Percentiles rank a stretch among this genome's conserved stretches.
These are phyloP conservation scores for Pachycephala philippinensis DNA, from an alignment of 2,113 vertebrate genomes.

Conservation along the genomic window DNA sequence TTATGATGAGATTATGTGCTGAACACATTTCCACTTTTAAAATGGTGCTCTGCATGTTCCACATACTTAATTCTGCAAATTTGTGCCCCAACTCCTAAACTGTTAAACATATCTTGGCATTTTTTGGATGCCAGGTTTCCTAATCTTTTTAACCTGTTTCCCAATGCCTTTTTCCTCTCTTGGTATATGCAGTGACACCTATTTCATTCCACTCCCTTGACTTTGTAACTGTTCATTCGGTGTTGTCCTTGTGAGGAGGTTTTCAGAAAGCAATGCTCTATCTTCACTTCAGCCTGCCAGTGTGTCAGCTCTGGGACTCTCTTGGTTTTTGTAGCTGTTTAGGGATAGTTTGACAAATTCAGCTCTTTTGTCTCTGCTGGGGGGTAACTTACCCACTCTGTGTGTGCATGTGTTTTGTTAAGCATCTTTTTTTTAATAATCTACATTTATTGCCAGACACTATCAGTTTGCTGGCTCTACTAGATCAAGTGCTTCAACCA, in stretches of 20 bases:
- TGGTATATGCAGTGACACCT: neutral
- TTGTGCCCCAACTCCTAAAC: neutral
- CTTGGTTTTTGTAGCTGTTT: neutral
- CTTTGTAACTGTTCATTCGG: neutral
- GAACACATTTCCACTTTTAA: neutral
- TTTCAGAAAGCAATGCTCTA: neutral
- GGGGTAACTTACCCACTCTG: neutral
- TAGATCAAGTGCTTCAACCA: conserved; percentile 34
- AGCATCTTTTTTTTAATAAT: neutral
- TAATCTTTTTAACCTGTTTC: neutral
- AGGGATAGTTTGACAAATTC: neutral
- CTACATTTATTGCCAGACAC: neutral
- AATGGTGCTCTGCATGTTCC: neutral
- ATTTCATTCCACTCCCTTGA: neutral
- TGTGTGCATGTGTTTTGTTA: neutral
- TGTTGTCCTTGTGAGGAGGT: neutral
- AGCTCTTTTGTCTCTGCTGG: neutral
- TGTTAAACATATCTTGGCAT: neutral
- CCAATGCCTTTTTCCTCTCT: neutral
- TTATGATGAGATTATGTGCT: neutral
- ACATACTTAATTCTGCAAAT: neutral
- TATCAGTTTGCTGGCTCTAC: conserved; percentile 25
- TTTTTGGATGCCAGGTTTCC: neutral
- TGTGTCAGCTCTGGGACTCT: neutral
- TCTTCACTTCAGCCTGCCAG: neutral